Evolutionary conservation across 2,113 vertebrate species (phyloP), one percentile per base, ranked within the genome.

Genomic region (Tenrec ecaudatus): DNA sequence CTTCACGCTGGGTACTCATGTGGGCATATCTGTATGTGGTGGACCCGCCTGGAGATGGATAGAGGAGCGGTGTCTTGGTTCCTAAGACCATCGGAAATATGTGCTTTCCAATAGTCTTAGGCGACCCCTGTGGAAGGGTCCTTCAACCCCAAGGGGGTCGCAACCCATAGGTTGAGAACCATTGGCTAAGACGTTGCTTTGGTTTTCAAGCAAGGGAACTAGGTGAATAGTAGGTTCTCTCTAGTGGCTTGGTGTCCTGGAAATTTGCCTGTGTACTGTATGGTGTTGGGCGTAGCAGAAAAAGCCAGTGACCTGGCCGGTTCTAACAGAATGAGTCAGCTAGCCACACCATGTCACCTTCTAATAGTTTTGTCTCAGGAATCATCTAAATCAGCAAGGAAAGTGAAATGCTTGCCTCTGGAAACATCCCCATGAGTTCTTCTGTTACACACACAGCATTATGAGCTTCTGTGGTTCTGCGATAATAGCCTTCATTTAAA

Each of bases 321-420:
- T 96, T 97, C 86, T 90, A 89, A 95, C 60, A 94, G 82, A 94
- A 78, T 38, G 68, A 86, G 76, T 78, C 83, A 90, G 82, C 78
- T 66, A 73, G 57, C 86, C 90, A 96, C 86, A 85, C 87, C 88
- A 80, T n/a, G 62, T 20, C 86, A 86, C 36, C 36, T 76, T 57
- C 71, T 77, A 81, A 88, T 53, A 64, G 71, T 33, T 53, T 31
- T 36, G 62, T 75, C 73, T 91, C 78, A 83, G 19, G 68, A 68
- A 57, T 77, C 66, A 86, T 88, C 82, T 86, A 93, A 84, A 87
- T 33, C 57, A 93, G 82, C 79, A 83, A 23, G 86, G 47, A 96
- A 96, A 95, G 78, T 38, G 31, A 91, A 88, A 73, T 82, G 73
- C 69, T 0, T 19, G 87, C 31, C 22, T 40, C 5, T 36, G n/a